These are phyloP conservation scores for Orchestia grillus DNA, from an alignment of 1,140 invertebrate genomes.

Conservation along the genomic window DNA sequence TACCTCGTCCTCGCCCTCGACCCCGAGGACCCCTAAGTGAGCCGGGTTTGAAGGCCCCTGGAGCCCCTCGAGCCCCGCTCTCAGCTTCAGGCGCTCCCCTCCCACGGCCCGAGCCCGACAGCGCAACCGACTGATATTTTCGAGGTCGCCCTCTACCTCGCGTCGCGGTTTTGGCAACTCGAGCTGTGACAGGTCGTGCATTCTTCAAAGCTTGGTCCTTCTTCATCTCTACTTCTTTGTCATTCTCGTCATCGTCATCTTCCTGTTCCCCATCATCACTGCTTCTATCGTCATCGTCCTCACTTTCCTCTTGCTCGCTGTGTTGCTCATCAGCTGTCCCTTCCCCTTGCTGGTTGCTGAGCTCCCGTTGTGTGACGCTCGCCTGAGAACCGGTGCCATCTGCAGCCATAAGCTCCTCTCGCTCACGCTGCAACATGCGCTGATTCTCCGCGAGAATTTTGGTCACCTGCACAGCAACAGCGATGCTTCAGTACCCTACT, in stretches of 20 bases:
- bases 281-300: conserved; percentile 18
- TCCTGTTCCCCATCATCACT: conserved; percentile 55
- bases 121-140: conserved; percentile 1
- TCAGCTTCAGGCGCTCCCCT: not conserved
- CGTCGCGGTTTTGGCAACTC: not conserved
- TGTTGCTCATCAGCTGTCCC: conserved; percentile 23
- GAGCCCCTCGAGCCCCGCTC: conserved; percentile 27
- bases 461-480: conserved; percentile 68
- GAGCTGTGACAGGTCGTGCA: not conserved
- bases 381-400: not conserved
- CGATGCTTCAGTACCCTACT: conserved; percentile 10
- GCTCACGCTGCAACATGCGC: conserved; percentile 70
- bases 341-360: conserved; percentile 38
- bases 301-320: not conserved
- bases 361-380: not conserved
- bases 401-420: conserved; percentile 65
- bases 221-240: not conserved
- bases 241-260: not conserved
- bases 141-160: not conserved
- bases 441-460: conserved; percentile 71
- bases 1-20: not conserved
- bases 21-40: conserved; percentile 21
- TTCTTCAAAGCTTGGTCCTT: not conserved
- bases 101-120: not conserved
- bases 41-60: not conserved